Percentiles rank a stretch among this genome's conserved stretches.
Evolutionary conservation across 2,797 vertebrate species (phyloP).

Genomic region (Platyrinchus mystaceus): DNA sequence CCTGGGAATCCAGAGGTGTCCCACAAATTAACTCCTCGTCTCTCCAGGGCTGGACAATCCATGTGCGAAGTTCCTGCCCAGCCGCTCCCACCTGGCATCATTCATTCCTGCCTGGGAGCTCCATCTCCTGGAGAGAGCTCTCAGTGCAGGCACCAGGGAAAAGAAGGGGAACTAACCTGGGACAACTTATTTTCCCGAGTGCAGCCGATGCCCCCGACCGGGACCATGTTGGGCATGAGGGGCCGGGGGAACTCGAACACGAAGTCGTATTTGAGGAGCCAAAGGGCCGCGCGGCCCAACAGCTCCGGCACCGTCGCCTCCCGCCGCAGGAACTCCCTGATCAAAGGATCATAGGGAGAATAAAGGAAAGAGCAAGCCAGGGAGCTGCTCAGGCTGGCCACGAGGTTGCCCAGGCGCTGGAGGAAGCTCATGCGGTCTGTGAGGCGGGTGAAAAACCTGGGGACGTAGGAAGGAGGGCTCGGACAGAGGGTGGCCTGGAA

Average conservation of each 20-base stretch:
- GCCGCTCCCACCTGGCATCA: background rate
- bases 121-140: background rate
- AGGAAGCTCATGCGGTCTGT: slow-evolving; percentile 58
- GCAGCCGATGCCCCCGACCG: slow-evolving; percentile 85
- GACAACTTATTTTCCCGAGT: slow-evolving; percentile 67
- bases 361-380: slow-evolving; percentile 59
- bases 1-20: background rate
- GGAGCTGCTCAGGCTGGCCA: slow-evolving; percentile 34
- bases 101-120: background rate
- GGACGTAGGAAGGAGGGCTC: slow-evolving; percentile 64
- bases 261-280: slow-evolving; percentile 81
- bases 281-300: slow-evolving; percentile 65
- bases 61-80: background rate
- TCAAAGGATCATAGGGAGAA: slow-evolving; percentile 38
- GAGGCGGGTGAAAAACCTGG: slow-evolving; percentile 49
- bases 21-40: background rate
- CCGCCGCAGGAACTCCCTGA: slow-evolving; percentile 57
- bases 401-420: slow-evolving; percentile 50
- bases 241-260: slow-evolving; percentile 79
- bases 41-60: too few relatives aligned
- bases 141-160: background rate
- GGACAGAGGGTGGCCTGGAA: slow-evolving; percentile 44
- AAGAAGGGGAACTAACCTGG: slow-evolving; percentile 73
- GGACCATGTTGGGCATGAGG: slow-evolving; percentile 83
- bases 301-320: slow-evolving; percentile 57